Evolutionary conservation across 2,888 invertebrate species (phyloP), one percentile per base, ranked within the genome.

Genomic region (Pecten maximus): DNA sequence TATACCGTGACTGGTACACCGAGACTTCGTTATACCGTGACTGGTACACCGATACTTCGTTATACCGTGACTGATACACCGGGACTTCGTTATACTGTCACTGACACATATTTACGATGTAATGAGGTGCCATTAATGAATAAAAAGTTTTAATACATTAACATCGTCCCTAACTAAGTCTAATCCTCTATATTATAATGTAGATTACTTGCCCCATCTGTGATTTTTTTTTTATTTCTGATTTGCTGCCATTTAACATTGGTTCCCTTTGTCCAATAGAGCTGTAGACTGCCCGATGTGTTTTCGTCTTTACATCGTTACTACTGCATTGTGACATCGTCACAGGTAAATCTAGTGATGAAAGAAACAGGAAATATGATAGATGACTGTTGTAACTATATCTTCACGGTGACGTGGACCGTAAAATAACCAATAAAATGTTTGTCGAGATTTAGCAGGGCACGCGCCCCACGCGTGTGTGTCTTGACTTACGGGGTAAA

Each of bases 291-390:
- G 12, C 74, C 74, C 74, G 74, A 74, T 74, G 74, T 74, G 28
- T 35, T 10, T 6, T 74, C 74, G 50, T 28, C 54, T 35, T 74
- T 35, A 74, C 74, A 74, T 74, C 74, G 35, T 74, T 74, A 74
- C 74, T 4, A 6, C 6, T 10, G 35, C 35, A 74, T 74, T 74
- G 74, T 74, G 74, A 74, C 74, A 74, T 74, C 74, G 74, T 74
- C 74, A 74, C 74, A 74, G 74, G 74, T 74, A 74, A 74, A 74
- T 74, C 23, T 35, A 74, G 74, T 35, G 74, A 74, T 74, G 74
- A 74, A 74, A 74, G 74, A 74, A 74, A 74, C 74, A 74, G 74
- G 74, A 74, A 74, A 74, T 74, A 35, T 74, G 74, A 74, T 74
- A 74, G 74, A 74, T 74, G 74, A 74, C 74, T 28, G 23, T 28